phyloP scores from a whole-genome alignment of 2,888 invertebrate species.

The Axea sp. region DNA sequence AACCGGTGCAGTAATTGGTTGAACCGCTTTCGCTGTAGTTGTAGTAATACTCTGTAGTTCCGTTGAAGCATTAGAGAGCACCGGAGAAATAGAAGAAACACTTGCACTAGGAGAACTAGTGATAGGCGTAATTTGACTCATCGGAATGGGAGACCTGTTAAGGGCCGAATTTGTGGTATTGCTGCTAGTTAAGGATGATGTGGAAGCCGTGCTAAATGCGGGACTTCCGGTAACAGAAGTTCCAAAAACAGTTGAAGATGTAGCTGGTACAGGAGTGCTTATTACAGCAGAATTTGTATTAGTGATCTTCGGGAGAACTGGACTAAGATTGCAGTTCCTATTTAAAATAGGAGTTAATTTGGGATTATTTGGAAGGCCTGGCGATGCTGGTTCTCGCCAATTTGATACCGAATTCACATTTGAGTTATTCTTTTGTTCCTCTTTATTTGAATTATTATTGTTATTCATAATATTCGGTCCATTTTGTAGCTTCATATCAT shows the following conservation, averaged over 20 bases:
- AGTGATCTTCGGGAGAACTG: constrained; percentile 69
- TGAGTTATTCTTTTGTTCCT: constrained; percentile 59
- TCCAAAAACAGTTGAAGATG: constrained; percentile 68
- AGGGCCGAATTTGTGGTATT: constrained; percentile 64
- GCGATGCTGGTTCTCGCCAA: constrained; percentile 72
- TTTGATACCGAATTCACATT: constrained; percentile 45
- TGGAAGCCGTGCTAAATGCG: constrained; percentile 76
- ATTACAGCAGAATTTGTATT: constrained; percentile 64
- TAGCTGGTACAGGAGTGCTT: constrained; percentile 65
- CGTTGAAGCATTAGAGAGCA: constrained; percentile 62
- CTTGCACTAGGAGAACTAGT: constrained; percentile 70
- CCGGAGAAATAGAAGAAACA: constrained; percentile 68
- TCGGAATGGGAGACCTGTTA: constrained; percentile 72
- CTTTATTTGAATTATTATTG: constrained; percentile 65
- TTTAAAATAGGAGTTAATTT: constrained; percentile 73
- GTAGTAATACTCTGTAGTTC: constrained; percentile 57
- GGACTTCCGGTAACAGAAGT: constrained; percentile 73
- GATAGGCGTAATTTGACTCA: constrained; percentile 66
- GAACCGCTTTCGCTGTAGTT: constrained; percentile 28
- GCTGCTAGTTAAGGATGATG: constrained; percentile 72
- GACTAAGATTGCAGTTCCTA: constrained; percentile 72
- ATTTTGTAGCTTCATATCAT: constrained; percentile 74
- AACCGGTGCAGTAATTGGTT: constrained; percentile 38
- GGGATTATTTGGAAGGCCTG: constrained; percentile 68
- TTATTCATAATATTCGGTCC: constrained; percentile 67